phyloP scores from a whole-genome alignment of 2,888 invertebrate genomes.

The Rosalia funebris region DNA sequence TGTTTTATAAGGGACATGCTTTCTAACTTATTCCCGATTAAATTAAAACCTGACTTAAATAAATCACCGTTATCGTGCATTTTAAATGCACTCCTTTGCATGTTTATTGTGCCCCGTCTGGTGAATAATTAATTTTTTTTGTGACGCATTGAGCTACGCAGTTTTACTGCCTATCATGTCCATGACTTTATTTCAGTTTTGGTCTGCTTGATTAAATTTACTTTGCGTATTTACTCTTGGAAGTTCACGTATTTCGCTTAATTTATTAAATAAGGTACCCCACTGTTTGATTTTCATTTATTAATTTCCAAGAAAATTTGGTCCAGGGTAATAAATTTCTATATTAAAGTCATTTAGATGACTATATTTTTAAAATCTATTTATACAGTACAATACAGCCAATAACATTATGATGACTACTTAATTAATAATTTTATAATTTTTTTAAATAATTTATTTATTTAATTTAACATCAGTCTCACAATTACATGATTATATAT shows the following conservation, averaged over 20 bases:
- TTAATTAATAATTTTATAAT: no score
- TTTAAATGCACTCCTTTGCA: slow-evolving; percentile 40
- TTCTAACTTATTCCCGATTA: slow-evolving; percentile 31
- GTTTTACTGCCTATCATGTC: slow-evolving; percentile 12
- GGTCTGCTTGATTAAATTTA: slow-evolving; percentile 1
- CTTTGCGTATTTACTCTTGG: neutral
- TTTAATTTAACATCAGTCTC: no score
- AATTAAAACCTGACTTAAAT: slow-evolving; percentile 40
- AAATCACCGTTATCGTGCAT: slow-evolving; percentile 49
- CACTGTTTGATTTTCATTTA: slow-evolving; percentile 18
- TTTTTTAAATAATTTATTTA: no score
- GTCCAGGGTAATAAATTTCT: slow-evolving; percentile 1
- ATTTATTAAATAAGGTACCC: slow-evolving; percentile 1
- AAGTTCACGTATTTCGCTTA: slow-evolving; percentile 1
- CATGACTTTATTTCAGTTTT: slow-evolving; percentile 1
- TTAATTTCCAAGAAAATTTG: slow-evolving; percentile 5
- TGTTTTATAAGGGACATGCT: slow-evolving; percentile 33
- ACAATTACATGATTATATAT: no score
- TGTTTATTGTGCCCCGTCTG: slow-evolving; percentile 15
- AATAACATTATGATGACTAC: no score
- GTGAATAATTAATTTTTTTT: slow-evolving; percentile 1
- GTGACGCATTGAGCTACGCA: slow-evolving; percentile 14
- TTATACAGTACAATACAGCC: no score
- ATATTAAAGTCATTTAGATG: no score
- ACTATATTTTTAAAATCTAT: no score